These are phyloP conservation scores for Drosophila pandora DNA, from an alignment of 1,140 invertebrate species.

Conservation along the genomic window DNA sequence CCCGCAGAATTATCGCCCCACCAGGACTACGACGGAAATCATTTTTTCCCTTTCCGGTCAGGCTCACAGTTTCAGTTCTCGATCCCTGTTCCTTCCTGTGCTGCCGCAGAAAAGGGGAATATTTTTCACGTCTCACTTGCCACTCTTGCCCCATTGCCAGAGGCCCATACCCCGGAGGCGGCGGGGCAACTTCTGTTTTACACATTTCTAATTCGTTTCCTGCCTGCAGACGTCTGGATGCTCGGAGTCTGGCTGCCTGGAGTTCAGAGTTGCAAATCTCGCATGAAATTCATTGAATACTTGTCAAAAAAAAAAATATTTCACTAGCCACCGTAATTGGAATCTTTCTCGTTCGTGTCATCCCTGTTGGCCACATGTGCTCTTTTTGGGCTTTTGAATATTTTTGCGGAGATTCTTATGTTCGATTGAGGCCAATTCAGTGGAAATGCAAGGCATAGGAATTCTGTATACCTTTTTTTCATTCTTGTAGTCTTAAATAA, in stretches of 20 bases:
- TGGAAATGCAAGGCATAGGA: background rate
- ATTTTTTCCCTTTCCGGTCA: constrained; percentile 65
- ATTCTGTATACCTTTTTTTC: background rate
- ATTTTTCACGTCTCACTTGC: constrained; percentile 60
- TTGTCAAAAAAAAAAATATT: constrained; percentile 77
- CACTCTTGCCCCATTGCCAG: background rate
- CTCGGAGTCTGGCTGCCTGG: constrained; percentile 19
- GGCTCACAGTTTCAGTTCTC: constrained; percentile 23
- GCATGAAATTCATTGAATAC: constrained; percentile 81
- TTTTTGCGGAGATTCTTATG: constrained; percentile 31
- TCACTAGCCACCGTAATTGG: constrained; percentile 67
- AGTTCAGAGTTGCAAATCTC: constrained; percentile 60
- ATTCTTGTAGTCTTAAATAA: no score
- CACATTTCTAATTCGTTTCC: constrained; percentile 79
- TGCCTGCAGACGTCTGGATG: constrained; percentile 18
- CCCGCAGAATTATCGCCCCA: constrained; percentile 65
- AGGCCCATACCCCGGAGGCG: constrained; percentile 33
- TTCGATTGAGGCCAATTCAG: background rate
- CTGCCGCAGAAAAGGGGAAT: constrained; percentile 40
- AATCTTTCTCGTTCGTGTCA: constrained; percentile 53
- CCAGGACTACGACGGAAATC: constrained; percentile 60
- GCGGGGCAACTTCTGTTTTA: constrained; percentile 77
- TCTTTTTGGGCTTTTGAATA: constrained; percentile 67
- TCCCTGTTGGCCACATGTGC: constrained; percentile 62
- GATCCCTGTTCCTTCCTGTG: constrained; percentile 35